Evolutionary conservation across 2,888 invertebrate species (phyloP), one percentile per base, ranked within the genome.

Genomic region (Asteroscopus sphinx): DNA sequence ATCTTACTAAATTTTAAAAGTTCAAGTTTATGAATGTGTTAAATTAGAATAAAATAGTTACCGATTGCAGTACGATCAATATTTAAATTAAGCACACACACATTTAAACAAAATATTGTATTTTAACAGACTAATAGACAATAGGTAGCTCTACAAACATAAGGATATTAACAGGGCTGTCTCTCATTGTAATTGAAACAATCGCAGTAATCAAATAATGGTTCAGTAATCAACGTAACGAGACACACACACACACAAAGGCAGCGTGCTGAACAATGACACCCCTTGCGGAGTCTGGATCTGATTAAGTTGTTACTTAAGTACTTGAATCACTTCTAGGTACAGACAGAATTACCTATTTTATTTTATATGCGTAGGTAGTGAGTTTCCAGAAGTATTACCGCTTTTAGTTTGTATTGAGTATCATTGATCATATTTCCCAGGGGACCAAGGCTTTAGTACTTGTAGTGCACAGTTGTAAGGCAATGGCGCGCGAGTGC

Each of bases 171-270:
- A 56, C 36, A 45, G 37, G 15, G 16, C 16, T 56, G 41, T 49
- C 21, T 55, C 53, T 28, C 52, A 57, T 70, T 70, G 65, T 69
- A 44, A 64, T 51, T 67, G 55, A 68, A 72, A 68, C 69, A 67
- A 67, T 72, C 32, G 45, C 4, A 16, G 33, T 64, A 70, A 70
- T 72, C 30, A 51, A 73, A 73, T 73, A 59, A 68, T 39, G 63
- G 39, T 12, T 42, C 42, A 35, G 53, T 68, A 55, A 58, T 55
- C 42, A 59, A 28, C 35, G 13, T 56, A 72, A 72, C 62, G 44
- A 72, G 37, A 53, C 52, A 41, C 47, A 58, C 41, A 41, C 47
- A 58, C 41, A 16, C 32, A 53, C 53, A 62, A 56, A 49, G 32
- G 52, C 32, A 16, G 15, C 21, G 42, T 45, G 36, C n/a, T 17